These are phyloP conservation scores for Euglossa dilemma DNA, from an alignment of 1,140 invertebrate genomes.

Conservation along the genomic window DNA sequence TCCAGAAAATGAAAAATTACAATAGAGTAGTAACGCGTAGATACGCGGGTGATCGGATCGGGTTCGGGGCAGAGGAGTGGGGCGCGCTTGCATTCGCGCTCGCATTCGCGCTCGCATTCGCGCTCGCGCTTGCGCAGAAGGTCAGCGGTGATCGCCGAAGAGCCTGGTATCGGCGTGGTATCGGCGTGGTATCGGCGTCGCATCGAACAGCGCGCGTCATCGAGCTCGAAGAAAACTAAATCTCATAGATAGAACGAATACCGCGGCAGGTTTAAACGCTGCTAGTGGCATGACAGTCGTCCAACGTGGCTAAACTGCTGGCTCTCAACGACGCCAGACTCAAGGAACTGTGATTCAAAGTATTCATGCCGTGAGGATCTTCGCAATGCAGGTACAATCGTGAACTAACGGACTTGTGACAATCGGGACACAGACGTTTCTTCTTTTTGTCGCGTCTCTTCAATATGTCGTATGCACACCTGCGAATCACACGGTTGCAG, in stretches of 20 bases:
- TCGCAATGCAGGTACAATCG: constrained; percentile 83
- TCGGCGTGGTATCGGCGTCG: background rate
- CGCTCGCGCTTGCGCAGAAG: background rate
- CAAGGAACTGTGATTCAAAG: constrained; percentile 81
- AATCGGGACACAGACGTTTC: constrained; percentile 85
- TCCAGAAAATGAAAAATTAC: background rate
- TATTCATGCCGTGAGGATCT: constrained; percentile 79
- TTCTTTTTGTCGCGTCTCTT: constrained; percentile 86
- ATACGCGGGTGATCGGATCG: background rate
- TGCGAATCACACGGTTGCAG: constrained; percentile 70
- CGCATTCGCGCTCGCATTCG: no score
- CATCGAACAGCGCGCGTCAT: background rate
- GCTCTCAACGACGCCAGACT: constrained; percentile 80
- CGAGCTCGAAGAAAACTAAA: background rate
- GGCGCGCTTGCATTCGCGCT: background rate
- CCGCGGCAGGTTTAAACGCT: constrained; percentile 74
- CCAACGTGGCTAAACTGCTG: constrained; percentile 80
- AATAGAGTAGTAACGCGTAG: background rate
- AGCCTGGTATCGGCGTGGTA: background rate
- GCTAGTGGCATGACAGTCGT: constrained; percentile 81
- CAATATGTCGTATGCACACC: constrained; percentile 88
- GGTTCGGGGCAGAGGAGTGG: background rate
- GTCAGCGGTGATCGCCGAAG: background rate
- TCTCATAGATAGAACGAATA: background rate
- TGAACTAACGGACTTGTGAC: constrained; percentile 85